A percentile compares a stretch with the other conserved stretches of the same genome.
Evolutionary conservation across 2,113 vertebrate genomes (phyloP).

Genomic region (Cavia porcellus): DNA sequence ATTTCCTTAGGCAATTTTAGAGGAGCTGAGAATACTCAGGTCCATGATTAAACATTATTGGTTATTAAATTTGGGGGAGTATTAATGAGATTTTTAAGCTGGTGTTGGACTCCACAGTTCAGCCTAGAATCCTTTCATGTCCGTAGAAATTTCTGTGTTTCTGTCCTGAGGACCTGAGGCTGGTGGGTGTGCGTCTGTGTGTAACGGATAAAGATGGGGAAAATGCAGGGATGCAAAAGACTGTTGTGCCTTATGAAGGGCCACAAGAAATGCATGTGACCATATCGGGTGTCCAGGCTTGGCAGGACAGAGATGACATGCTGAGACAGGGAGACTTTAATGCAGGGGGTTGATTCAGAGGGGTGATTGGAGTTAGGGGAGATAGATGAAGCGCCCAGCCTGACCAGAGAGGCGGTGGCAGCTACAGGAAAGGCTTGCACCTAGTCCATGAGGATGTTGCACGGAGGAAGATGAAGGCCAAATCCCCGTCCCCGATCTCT

Average conservation of each 20-base stretch:
- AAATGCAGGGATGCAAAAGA: not conserved
- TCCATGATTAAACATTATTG: not conserved
- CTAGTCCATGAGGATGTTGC: rapidly evolving
- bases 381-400: not conserved
- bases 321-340: not conserved
- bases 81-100: slow-evolving; percentile 41
- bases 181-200: not conserved
- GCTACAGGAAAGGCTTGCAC: not conserved
- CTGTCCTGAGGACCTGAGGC: not conserved
- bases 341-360: not conserved
- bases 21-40: not conserved
- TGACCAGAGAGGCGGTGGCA: not conserved
- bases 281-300: not conserved
- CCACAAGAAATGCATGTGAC: not conserved
- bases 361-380: not conserved
- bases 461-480: not conserved
- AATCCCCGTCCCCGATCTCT: not conserved
- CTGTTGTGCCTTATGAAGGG: not conserved
- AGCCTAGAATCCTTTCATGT: not conserved
- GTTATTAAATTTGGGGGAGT: slow-evolving; percentile 10
- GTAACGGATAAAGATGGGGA: not conserved
- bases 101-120: not conserved
- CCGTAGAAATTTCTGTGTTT: not conserved
- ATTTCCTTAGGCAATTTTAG: slow-evolving; percentile 10
- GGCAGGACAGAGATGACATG: not conserved